Evolutionary conservation across 1,140 invertebrate species (phyloP), one percentile per base, ranked within the genome.

Genomic region (Pseudomyrmex sp.): DNA sequence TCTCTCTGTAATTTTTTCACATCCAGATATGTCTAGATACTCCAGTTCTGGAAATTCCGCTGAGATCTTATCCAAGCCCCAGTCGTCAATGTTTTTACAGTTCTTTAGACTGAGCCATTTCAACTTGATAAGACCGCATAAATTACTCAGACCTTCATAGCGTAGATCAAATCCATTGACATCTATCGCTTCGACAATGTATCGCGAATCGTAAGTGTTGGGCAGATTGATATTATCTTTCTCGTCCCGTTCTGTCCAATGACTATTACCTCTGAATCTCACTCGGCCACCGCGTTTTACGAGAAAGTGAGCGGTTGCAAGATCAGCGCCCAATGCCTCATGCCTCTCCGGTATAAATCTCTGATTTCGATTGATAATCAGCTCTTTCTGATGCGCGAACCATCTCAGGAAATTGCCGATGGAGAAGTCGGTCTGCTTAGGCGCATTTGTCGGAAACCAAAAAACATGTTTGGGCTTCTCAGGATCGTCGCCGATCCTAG

Each of bases 261-360:
- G 80, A 50, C 95, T 90, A 52, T 95, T 89, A 26, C 94, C 91
- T 79, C 92, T 91, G 92, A 97, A 97, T 83, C 96, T 97, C 2
- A 97, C 95, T 80, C 95, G 95, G 1, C 97, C 97, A 18, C 95
- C 96, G 46, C 96, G 92, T 87, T 93, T 92, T 1, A 97, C 89
- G 58, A 98, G 86, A 89, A 98, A 98, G 93, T 97, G 96, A 15
- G 97, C 96, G 1, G 96, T 95, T 20, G 97, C 97, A 83, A 98
- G 91, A 91, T 98, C 96, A 77, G 95, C 93, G 0, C 97, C 97
- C 3, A 96, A 85, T 65, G 91, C 93, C 86, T 94, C 82, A 86
- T 95, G 91, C 5, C 95, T 90, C 26, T 95, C 91, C 9, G 94
- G 91, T 20, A 95, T 91, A 86, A 93, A 95, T 63, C 90, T 89